A percentile compares a stretch with the other conserved stretches of the same genome.
These are phyloP conservation scores for Clarias fuscus DNA, from an alignment of 2,797 vertebrate genomes.

Conservation along the genomic window DNA sequence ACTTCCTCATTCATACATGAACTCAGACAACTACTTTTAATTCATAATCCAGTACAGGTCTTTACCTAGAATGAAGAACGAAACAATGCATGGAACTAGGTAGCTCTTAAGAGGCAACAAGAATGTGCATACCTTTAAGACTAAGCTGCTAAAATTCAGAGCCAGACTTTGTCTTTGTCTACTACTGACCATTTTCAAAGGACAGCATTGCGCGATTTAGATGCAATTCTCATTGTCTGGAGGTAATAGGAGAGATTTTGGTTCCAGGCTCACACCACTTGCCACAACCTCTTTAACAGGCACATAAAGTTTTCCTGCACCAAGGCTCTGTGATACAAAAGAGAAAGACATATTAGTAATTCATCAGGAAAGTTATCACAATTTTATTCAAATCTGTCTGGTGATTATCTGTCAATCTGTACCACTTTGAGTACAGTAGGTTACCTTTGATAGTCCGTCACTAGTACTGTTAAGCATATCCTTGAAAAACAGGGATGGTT, in stretches of 20 bases:
- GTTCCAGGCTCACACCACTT: background rate
- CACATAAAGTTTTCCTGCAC: conserved; percentile 29
- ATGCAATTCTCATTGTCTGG: background rate
- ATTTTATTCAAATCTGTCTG: too few species aligned
- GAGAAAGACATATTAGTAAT: background rate
- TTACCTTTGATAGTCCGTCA: conserved; percentile 51
- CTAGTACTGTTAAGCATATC: conserved; percentile 60
- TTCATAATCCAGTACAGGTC: background rate
- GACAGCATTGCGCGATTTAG: background rate
- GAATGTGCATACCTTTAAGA: background rate
- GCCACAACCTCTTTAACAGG: conserved; percentile 40
- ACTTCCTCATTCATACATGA: background rate
- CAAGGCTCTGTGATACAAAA: conserved; percentile 10
- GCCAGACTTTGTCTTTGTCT: background rate
- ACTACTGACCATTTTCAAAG: background rate
- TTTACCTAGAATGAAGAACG: background rate
- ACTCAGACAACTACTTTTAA: background rate
- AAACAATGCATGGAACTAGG: background rate
- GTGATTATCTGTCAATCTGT: background rate
- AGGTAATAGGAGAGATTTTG: background rate
- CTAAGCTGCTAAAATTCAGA: background rate
- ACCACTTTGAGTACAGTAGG: background rate
- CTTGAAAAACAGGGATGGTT: conserved; percentile 58
- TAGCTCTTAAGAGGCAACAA: background rate
- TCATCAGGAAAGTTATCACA: background rate